Conservation (phyloP, 2,797 vertebrate genomes). For the Amblyraja radiata region DNA sequence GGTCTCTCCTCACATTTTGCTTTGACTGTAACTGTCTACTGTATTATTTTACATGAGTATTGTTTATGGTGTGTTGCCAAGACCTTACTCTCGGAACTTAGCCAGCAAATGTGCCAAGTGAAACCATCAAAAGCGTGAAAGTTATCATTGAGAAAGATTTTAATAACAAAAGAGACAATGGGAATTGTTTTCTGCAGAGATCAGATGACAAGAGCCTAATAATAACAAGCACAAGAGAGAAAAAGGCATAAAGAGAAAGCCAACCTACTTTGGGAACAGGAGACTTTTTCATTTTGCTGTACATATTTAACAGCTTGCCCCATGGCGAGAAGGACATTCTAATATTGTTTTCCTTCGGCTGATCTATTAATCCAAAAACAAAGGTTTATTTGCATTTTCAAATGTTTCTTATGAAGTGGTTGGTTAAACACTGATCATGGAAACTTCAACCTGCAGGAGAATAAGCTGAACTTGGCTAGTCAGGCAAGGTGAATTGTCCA, state of each 20-base stretch:
- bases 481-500: neutral
- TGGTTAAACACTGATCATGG: neutral
- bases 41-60: neutral
- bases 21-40: neutral
- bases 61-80: neutral
- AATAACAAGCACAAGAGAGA: too few species aligned
- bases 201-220: too few species aligned
- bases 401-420: neutral
- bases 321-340: slow-evolving; percentile 41
- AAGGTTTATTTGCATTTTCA: neutral
- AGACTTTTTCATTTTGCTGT: slow-evolving; percentile 44
- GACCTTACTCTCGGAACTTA: neutral
- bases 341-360: slow-evolving; percentile 21
- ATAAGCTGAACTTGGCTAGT: neutral
- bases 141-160: neutral
- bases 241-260: neutral
- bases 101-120: neutral
- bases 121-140: neutral
- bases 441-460: neutral
- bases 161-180: too few species aligned
- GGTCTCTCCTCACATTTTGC: neutral
- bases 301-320: slow-evolving; percentile 44
- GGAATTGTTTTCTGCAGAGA: too few species aligned
- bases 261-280: slow-evolving; percentile 43
- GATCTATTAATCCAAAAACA: slow-evolving; percentile 9